Evolutionary conservation across 92 coral and sea anemone species (phyloP).

Genomic region (Zoanthus sansibaricus): DNA sequence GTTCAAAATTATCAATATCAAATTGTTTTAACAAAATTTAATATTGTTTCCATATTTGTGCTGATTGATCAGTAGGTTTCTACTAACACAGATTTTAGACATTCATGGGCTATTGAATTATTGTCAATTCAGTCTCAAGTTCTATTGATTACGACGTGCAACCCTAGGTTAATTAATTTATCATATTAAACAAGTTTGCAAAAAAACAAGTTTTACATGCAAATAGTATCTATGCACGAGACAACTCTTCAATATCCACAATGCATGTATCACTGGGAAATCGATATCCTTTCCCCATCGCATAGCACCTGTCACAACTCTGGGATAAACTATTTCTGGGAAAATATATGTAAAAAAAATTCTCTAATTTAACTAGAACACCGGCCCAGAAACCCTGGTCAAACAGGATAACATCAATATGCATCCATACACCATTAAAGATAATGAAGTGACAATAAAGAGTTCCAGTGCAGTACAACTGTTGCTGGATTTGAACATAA

Average conservation of each 20-base stretch:
- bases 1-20: no score
- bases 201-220: not conserved
- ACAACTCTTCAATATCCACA: not conserved
- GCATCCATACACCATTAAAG: not conserved
- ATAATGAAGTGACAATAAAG: conserved; percentile 36
- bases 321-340: conserved; percentile 46
- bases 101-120: not conserved
- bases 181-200: not conserved
- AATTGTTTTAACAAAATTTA: no score
- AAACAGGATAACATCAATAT: not conserved
- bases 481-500: conserved; percentile 43
- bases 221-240: not conserved
- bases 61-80: no score
- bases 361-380: not conserved
- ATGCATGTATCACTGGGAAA: no score
- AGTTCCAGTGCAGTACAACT: conserved; percentile 26
- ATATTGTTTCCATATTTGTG: no score
- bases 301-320: conserved; percentile 5
- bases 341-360: conserved; percentile 1
- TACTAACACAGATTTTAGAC: not conserved
- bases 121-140: not conserved
- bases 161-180: not conserved
- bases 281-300: conserved; percentile 13
- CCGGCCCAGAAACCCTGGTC: not conserved
- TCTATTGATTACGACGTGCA: not conserved